phyloP scores from a whole-genome alignment of 1,140 invertebrate species.

The Sycophaga agraensis region DNA sequence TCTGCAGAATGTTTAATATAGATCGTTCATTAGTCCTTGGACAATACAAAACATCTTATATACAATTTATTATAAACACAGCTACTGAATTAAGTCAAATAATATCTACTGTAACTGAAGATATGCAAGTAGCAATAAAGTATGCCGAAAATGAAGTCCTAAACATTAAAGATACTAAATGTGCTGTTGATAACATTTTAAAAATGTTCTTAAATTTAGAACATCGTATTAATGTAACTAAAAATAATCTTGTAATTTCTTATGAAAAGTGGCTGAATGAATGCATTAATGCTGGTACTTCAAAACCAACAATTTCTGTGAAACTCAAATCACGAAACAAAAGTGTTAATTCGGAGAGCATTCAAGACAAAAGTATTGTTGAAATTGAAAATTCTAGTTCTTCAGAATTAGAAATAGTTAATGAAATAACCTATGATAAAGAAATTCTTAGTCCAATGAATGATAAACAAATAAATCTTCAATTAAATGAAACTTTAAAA shows the following conservation, averaged over 20 bases:
- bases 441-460: background rate
- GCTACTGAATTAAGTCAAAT: background rate
- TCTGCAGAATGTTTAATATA: background rate
- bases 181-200: background rate
- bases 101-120: background rate
- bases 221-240: background rate
- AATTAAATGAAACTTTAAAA: too few species aligned
- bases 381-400: background rate
- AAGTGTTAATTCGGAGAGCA: background rate
- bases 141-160: background rate
- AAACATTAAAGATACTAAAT: background rate
- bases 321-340: background rate
- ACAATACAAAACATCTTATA: background rate
- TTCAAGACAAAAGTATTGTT: background rate
- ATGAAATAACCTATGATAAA: background rate
- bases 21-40: background rate
- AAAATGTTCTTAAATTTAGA: background rate
- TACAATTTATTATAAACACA: background rate
- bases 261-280: background rate
- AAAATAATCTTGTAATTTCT: background rate
- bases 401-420: conserved; percentile 6
- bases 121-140: background rate
- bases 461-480: background rate
- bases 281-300: background rate
- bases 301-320: background rate